phyloP scores from a whole-genome alignment of 2,113 vertebrate genomes.

The Rissa tridactyla region DNA sequence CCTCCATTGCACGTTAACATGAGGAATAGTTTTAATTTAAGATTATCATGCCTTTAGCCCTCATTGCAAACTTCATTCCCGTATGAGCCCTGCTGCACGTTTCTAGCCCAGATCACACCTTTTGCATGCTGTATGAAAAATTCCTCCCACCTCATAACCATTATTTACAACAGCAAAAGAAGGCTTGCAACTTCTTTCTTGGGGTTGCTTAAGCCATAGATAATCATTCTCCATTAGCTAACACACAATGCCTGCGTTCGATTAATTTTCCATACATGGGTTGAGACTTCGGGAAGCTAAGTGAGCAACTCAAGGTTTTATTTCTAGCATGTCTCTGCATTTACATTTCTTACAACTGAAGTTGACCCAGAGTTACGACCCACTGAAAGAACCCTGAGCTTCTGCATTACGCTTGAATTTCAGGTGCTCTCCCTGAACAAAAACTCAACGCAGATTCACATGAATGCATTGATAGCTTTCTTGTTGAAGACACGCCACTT shows the following conservation, averaged over 20 bases:
- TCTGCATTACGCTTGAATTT: not conserved
- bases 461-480: not conserved
- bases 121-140: not conserved
- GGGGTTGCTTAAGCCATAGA: not conserved
- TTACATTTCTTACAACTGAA: not conserved
- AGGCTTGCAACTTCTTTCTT: not conserved
- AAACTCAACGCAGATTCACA: not conserved
- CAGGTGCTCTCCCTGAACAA: not conserved
- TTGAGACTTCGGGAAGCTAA: not conserved
- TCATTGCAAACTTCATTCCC: not conserved
- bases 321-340: not conserved
- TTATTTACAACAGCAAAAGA: not conserved
- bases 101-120: not conserved
- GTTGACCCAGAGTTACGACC: not conserved
- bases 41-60: not conserved
- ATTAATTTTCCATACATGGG: not conserved
- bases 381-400: not conserved
- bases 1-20: not conserved
- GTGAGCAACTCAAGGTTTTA: not conserved
- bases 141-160: not conserved
- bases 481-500: not conserved
- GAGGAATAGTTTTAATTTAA: not conserved
- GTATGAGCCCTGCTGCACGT: not conserved
- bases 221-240: not conserved
- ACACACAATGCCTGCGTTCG: accelerated